Evolutionary conservation across 53 echinoderm and acorn worm genomes (phyloP), one percentile per base, ranked within the genome.

Genomic region (Arbacia lixula): DNA sequence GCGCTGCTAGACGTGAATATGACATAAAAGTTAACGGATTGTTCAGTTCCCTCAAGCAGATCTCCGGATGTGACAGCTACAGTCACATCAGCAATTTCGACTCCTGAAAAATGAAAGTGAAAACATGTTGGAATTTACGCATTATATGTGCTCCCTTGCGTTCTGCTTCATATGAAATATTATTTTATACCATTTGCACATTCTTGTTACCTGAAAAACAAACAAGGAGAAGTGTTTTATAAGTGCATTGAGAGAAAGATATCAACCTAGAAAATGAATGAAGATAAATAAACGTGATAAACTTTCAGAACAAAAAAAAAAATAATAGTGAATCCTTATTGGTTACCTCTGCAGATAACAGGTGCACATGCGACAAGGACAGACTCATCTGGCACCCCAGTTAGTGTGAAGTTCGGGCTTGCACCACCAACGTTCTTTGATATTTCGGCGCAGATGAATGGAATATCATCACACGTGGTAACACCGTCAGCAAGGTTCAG

Each of bases 11-110:
- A 64, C 21, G 52, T 52, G n/a, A 86, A 50, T 31, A 49, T 32
- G 19, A 92, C 68, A 76, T 74, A 30, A 55, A 89, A 86, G 49
- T 62, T 49, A 28, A 89, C 20, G 5, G 11, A 19, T 21, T 77
- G 58, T 22, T 12, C 21, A 21, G 3, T 77, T 14, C 78, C 60
- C 12, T 77, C 78, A 5, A 32, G 54, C 16, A 58, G 57, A 0
- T 22, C 78, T 12, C 60, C 78, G 3, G 60, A 37, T 57, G 24
- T 17, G 5, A 57, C 60, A 21, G 11, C 55, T 19, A 77, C 37
- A 36, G 3, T 0, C 20, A 40, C 28, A 16, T 26, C 17, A 4
- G 40, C 28, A n/a, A 77, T 39, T n/a, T 77, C 57, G 25, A 77
- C 78, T 36, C 57, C 78, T 77, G 32, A 12, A 21, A 8, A n/a